Evolutionary conservation across 2,113 vertebrate species (phyloP).

Genomic region (Xerus inauris): DNA sequence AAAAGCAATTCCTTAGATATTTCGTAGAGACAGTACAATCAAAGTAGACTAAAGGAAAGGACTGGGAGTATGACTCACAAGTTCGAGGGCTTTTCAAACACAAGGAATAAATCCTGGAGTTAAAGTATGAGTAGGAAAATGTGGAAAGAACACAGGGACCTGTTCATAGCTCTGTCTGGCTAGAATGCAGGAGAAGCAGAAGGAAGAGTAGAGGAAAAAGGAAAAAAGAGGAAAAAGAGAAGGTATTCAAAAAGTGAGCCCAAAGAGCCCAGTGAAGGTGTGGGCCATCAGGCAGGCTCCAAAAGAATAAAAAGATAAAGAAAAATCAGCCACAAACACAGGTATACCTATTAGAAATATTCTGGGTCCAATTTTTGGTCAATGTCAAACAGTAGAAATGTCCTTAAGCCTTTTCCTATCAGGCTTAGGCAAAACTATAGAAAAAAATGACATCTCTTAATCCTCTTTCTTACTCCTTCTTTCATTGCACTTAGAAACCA

Average conservation of each 20-base stretch:
- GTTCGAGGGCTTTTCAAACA: not conserved
- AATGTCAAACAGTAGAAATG: not conserved
- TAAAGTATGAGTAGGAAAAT: not conserved
- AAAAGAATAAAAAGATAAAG: not conserved
- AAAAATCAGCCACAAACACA: not conserved
- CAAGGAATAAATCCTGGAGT: not conserved
- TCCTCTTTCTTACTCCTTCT: not conserved
- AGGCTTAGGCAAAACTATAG: not conserved
- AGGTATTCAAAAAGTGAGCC: not conserved
- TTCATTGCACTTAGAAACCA: not conserved
- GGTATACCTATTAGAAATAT: not conserved
- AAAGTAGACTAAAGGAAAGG: not conserved
- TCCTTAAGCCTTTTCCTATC: conserved; percentile 25
- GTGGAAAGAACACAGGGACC: not conserved
- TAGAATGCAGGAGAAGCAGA: not conserved
- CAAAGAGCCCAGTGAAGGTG: not conserved
- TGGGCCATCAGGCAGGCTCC: not conserved
- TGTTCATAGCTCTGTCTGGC: not conserved
- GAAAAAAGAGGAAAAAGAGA: no score
- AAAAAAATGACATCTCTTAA: not conserved
- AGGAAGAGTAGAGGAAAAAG: not conserved
- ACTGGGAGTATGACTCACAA: not conserved
- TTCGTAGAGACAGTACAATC: not conserved
- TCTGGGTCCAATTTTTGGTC: not conserved
- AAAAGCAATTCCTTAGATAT: not conserved